Evolutionary conservation across 2,888 invertebrate species (phyloP), one percentile per base, ranked within the genome.

Genomic region (Lithophane socia): DNA sequence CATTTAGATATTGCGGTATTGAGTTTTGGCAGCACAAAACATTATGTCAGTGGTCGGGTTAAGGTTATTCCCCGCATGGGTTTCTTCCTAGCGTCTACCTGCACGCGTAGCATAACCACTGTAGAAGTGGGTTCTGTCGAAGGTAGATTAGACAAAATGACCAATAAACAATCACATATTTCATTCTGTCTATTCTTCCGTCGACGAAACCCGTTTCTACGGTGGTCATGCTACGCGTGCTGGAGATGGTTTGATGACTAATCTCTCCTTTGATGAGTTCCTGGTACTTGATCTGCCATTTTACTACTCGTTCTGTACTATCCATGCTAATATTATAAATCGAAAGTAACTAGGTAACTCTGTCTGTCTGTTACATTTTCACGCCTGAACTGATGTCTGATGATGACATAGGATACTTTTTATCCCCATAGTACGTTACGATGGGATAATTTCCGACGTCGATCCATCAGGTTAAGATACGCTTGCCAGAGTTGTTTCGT

Each of bases 191-290:
- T 44, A 44, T 44, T 44, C 44, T 44, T 44, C 44, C 44, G 44
- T 44, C 44, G 9, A 44, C 44, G 10, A 44, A 44, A 44, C 44
- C 37, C 5, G 37, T 10, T 44, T 44, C 0, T 10, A 44, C 10
- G 0, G 44, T 44, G 44, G 44, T 10, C 44, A 44, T 44, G 44
- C 10, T 44, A 10, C 37, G 44, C 44, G 44, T 44, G 44, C 44
- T 10, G 16, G 29, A 54, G 47, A 42, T 58, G 24, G 24, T 47
- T 49, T 49, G 49, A n/a, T 42, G n/a, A 65, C 24, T 60, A 69
- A 69, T 75, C 52, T 37, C 7, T 70, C 52, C 54, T 69, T 60
- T 74, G 60, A 72, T 63, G n/a, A 44, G 29, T 52, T 67, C 52
- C 52, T 58, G 21, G n/a, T 64, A 8, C 37, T 78, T 24, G 37